Evolutionary conservation across 2,888 invertebrate species (phyloP).

Genomic region (Drosophila mimetica): DNA sequence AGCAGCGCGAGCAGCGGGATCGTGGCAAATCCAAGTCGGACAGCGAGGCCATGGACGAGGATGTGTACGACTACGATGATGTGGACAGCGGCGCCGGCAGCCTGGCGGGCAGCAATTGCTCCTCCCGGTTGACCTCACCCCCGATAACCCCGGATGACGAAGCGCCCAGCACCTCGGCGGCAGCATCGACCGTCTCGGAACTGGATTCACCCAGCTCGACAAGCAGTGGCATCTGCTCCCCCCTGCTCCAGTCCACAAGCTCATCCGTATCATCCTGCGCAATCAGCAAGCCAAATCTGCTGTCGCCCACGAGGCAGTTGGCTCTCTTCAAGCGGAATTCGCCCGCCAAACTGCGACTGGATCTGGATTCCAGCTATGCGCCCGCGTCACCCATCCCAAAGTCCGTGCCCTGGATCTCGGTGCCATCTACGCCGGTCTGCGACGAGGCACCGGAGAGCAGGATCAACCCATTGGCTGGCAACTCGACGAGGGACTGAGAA

Average conservation of each 20-base stretch:
- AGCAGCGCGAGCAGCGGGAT: slow-evolving; percentile 16
- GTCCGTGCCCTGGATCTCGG: slow-evolving; percentile 81
- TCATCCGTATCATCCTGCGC: slow-evolving; percentile 30
- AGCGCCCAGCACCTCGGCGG: slow-evolving; percentile 68
- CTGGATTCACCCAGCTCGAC: slow-evolving; percentile 69
- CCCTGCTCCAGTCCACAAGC: slow-evolving; percentile 31
- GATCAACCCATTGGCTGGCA: slow-evolving; percentile 41
- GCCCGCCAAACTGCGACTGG: slow-evolving; percentile 80
- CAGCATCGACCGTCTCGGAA: slow-evolving; percentile 47
- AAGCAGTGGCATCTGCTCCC: slow-evolving; percentile 50
- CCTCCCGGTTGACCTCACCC: slow-evolving; percentile 81
- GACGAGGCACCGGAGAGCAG: slow-evolving; percentile 39
- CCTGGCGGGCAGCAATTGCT: slow-evolving; percentile 75
- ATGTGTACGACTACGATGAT: slow-evolving; percentile 71
- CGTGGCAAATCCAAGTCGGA: slow-evolving; percentile 69
- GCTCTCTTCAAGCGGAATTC: slow-evolving; percentile 79
- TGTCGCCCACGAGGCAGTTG: slow-evolving; percentile 67
- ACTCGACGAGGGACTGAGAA: slow-evolving; percentile 55
- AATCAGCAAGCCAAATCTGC: slow-evolving; percentile 43
- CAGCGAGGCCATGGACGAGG: slow-evolving; percentile 77
- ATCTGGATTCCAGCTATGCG: slow-evolving; percentile 75
- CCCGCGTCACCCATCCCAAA: slow-evolving; percentile 72
- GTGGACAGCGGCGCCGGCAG: slow-evolving; percentile 72
- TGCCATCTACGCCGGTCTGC: slow-evolving; percentile 69
- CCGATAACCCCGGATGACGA: slow-evolving; percentile 79